Conservation (phyloP, 1,140 invertebrate genomes). For the Lepidurus couesii region DNA sequence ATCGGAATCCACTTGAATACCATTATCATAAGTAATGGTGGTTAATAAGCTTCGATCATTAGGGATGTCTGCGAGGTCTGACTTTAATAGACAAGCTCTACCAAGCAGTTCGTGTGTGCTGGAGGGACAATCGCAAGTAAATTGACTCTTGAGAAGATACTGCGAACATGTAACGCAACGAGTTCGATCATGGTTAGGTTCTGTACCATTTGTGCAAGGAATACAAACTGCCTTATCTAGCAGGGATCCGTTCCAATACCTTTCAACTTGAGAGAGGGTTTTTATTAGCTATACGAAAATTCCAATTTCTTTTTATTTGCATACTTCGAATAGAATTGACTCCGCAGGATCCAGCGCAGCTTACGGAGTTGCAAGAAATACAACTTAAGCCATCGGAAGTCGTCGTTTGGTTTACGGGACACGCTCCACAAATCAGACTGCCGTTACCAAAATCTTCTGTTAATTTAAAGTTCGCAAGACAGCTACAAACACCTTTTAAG, state of each 20-base stretch:
- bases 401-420: neutral
- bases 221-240: constrained; percentile 45
- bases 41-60: constrained; percentile 43
- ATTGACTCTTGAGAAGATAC: neutral
- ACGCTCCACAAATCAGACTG: neutral
- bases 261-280: constrained; percentile 44
- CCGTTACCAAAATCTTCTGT: neutral
- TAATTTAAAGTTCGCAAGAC: neutral
- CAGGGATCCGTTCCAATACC: constrained; percentile 44
- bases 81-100: neutral
- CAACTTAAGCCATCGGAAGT: neutral
- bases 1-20: constrained; percentile 25
- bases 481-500: neutral
- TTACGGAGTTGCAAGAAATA: neutral
- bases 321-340: neutral
- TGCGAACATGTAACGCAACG: neutral
- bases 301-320: neutral
- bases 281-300: neutral
- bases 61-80: constrained; percentile 40
- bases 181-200: constrained; percentile 43
- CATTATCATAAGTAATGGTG: constrained; percentile 44
- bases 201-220: constrained; percentile 46
- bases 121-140: neutral
- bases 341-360: neutral
- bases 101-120: neutral